A percentile compares a stretch with the other conserved stretches of the same genome.
These are phyloP conservation scores for Drosophila nigromelanica DNA, from an alignment of 1,140 invertebrate species.

Conservation along the genomic window DNA sequence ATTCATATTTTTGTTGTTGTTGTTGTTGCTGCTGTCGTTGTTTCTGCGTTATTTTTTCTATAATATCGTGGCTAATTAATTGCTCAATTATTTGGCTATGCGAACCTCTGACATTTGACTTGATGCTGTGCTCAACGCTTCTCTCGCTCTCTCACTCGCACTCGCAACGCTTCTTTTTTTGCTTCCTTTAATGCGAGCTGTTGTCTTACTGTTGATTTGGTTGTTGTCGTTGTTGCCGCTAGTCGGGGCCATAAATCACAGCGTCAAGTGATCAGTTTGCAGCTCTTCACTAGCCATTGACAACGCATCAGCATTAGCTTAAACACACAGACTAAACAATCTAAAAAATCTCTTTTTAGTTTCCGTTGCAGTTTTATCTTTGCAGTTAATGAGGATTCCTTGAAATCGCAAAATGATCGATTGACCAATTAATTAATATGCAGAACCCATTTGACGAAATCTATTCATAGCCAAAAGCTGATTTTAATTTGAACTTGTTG, in stretches of 20 bases:
- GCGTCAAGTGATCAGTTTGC: slow-evolving; percentile 45
- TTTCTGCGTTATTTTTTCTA: slow-evolving; percentile 34
- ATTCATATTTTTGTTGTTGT: slow-evolving; percentile 60
- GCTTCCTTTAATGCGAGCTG: slow-evolving; percentile 73
- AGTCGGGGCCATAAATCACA: slow-evolving; percentile 64
- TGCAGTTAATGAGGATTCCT: slow-evolving; percentile 36
- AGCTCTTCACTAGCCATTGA: slow-evolving; percentile 40
- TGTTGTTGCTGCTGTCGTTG: slow-evolving; percentile 28
- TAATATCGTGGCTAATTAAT: slow-evolving; percentile 69
- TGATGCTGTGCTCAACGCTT: slow-evolving; percentile 24
- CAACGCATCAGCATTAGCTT: slow-evolving; percentile 39
- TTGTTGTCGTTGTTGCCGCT: slow-evolving; percentile 18
- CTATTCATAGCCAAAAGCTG: slow-evolving; percentile 4
- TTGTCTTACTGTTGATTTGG: slow-evolving; percentile 28
- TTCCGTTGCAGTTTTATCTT: slow-evolving; percentile 44
- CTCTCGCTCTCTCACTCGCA: slow-evolving; percentile 18
- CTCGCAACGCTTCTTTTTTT: slow-evolving; percentile 1
- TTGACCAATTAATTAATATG: slow-evolving; percentile 27
- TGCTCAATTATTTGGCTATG: slow-evolving; percentile 76
- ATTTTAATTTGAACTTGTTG: too few species aligned
- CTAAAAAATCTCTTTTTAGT: slow-evolving; percentile 13
- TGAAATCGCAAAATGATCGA: slow-evolving; percentile 39
- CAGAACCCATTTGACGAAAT: slow-evolving; percentile 8
- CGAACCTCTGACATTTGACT: slow-evolving; percentile 80
- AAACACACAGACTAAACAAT: slow-evolving; percentile 11